Base-by-base conservation (phyloP, 1,140 invertebrate genomes). In the Andrena cerasifolii region DNA sequence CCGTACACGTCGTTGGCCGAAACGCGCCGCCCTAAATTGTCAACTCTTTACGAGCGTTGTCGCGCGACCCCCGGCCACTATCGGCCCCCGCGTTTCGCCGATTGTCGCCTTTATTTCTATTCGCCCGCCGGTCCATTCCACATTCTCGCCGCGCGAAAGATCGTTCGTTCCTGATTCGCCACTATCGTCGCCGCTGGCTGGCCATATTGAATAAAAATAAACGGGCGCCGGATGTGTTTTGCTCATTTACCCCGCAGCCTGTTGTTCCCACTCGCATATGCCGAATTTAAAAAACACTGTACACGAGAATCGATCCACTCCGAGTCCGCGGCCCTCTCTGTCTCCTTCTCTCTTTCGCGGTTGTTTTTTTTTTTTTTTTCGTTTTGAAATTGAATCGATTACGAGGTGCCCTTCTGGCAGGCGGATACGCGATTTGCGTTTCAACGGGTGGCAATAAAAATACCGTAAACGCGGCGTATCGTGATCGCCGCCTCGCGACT, bases 201-300 rank as follows among this genome's bases (percentile, higher is more conserved):
- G 56, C 28, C 54, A 65, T 65, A 79, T 74, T 58, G 77, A 74
- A 79, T 79, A 66, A 79, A 74, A 79, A 79, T 79, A 79, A 65
- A 79, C 61, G 68, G n/a, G 10, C 31, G 59, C 18, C 59, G 59
- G 8, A 45, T 45, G n/a, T 62, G 59, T 56, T 36, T 18, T 49
- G 3, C 26, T 54, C 67, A 8, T 56, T 54, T 24, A 18, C 68
- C 26, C 45, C 28, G 33, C 6, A 18, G 67, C 31, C 12, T 43
- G 16, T 71, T 4, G 26, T 26, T 12, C 54, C 28, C 36, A 16
- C 47, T 12, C 54, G 16, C 18, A 40, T 10, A 16, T 45, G 3
- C 24, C 54, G 40, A 31, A 45, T 49, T 45, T 59, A 40, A 18
- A 33, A 26, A 45, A 24, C 40, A 21, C 26, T 18, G 16, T 51